A percentile compares a stretch with the other conserved stretches of the same genome.
Conservation (phyloP, 2,797 vertebrate species). For the Sibirionetta formosa region DNA sequence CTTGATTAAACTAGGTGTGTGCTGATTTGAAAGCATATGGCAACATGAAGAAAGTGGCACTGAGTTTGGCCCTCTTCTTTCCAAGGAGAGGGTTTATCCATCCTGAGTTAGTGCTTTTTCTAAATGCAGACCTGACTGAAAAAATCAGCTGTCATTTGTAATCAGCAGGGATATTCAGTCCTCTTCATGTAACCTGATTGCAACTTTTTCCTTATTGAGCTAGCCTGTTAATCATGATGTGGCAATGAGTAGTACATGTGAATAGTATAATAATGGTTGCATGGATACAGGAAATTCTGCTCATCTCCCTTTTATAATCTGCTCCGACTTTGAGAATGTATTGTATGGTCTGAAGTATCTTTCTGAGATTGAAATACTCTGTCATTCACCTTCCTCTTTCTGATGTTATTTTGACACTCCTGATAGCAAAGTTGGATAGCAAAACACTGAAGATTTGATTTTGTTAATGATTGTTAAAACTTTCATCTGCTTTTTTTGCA, state of each 20-base stretch:
- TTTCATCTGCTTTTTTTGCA: neutral
- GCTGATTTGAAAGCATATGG: neutral
- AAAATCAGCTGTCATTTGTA: conserved; percentile 65
- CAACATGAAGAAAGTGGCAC: neutral
- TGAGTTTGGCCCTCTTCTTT: neutral
- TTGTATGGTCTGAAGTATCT: neutral
- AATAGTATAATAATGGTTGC: conserved; percentile 67
- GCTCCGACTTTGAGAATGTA: neutral
- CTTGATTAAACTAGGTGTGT: neutral
- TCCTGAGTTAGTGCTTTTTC: neutral
- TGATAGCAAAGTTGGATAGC: neutral
- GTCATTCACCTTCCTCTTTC: neutral
- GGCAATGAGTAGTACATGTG: conserved; percentile 17
- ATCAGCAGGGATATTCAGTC: conserved; percentile 71
- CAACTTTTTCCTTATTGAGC: conserved; percentile 51
- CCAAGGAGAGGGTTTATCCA: neutral
- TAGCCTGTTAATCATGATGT: conserved; percentile 50
- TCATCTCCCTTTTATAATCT: conserved; percentile 15
- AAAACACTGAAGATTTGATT: neutral
- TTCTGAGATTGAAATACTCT: neutral
- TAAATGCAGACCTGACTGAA: conserved; percentile 39
- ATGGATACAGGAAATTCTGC: conserved; percentile 63
- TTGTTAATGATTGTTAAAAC: neutral
- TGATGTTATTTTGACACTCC: neutral
- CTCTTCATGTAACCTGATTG: conserved; percentile 68